Base-by-base conservation (phyloP, 2,113 vertebrate species). In the Ciconia stormi region DNA sequence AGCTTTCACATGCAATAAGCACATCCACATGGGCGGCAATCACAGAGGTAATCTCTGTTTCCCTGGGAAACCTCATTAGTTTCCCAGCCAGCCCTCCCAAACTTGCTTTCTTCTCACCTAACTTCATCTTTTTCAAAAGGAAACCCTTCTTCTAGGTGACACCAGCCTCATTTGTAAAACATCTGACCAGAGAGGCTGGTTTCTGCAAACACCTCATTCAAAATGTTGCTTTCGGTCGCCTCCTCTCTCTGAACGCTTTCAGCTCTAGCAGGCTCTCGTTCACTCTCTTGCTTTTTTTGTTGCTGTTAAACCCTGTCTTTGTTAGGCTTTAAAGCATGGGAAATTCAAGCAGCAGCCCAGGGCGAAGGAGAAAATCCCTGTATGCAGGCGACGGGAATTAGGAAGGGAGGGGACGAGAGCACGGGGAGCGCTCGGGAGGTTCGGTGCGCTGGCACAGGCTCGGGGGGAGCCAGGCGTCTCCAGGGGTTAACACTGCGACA, bases 321-420 rank as follows among this genome's bases (percentile, higher is more conserved):
- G 19, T 20, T 25, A 21, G 82, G 29, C 15, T 59, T 50, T 38
- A 42, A 27, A 72, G 58, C 44, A 5, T 0, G 16, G 50, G 44
- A 29, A 22, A 34, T 7, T 4, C 0, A 8, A 69, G 71, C 44
- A 59, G 63, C 49, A 55, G 30, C 22, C 25, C 44, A 3, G 20
- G 52, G 40, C 1, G 5, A 14, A 27, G 80, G 66, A 65, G 50
- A 11, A 56, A 36, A 40, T 14, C 23, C 3, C 26, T 7, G 46
- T 0, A 0, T 9, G 8, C 6, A 2, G 49, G 56, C 1, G 30
- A 11, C 13, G 55, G 47, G 44, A 16, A 6, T 13, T 22, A 47
- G 66, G 63, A 29, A 29, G 34, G 56, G 8, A 30, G 18, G 46
- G 7, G 58, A 6, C 1, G 42, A 67, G 42, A 69, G 63, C 30